Conservation (phyloP, 2,113 vertebrate genomes). For the Phasianus colchicus region DNA sequence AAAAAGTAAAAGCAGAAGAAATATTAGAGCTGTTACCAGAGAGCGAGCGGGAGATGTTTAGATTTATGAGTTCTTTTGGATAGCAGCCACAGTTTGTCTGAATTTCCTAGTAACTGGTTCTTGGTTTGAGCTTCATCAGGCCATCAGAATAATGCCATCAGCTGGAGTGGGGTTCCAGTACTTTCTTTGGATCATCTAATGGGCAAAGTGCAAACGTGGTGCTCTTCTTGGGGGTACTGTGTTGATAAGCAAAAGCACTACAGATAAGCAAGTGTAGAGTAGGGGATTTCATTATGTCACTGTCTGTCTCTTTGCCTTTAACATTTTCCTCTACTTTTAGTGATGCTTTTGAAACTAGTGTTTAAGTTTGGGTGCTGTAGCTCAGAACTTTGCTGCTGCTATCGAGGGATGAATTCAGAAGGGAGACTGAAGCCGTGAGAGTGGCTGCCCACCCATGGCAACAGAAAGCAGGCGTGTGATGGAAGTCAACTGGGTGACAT, state of each 20-base stretch:
- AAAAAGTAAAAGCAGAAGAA: neutral
- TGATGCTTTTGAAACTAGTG: neutral
- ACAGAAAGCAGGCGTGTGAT: neutral
- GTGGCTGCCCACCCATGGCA: neutral
- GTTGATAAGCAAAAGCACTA: neutral
- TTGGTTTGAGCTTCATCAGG: neutral
- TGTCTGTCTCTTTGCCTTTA: conserved; percentile 4
- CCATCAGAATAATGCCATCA: neutral
- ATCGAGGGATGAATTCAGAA: neutral
- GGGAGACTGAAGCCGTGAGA: neutral
- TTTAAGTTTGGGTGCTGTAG: neutral
- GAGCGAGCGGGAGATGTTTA: conserved; percentile 36
- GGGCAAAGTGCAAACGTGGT: neutral
- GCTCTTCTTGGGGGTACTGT: neutral
- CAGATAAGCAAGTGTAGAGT: neutral
- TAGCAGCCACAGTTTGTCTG: conserved; percentile 45
- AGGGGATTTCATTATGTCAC: conserved; percentile 13
- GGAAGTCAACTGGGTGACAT: neutral
- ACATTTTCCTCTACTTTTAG: neutral
- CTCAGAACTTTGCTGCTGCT: neutral
- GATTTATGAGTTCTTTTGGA: conserved; percentile 54
- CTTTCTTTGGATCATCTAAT: neutral
- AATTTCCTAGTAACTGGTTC: conserved; percentile 23
- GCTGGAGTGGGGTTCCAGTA: neutral
- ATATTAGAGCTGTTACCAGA: conserved; percentile 13